Conservation (phyloP, 2,113 vertebrate species). For the Pangasianodon hypophthalmus region DNA sequence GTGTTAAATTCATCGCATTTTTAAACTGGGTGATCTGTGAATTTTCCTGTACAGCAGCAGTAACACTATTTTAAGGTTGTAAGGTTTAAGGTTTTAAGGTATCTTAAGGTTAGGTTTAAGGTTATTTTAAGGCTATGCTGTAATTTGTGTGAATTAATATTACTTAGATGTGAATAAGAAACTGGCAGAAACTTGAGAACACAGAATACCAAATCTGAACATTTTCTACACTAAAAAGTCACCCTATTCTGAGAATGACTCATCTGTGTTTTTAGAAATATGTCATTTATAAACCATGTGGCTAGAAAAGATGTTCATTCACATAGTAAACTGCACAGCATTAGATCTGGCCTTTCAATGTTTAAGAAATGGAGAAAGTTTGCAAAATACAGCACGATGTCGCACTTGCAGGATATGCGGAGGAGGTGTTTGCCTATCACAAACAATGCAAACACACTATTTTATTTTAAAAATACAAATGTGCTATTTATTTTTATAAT, state of each 20-base stretch:
- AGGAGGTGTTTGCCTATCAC: background rate
- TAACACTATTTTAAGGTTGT: background rate
- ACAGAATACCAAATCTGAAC: background rate
- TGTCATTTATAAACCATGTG: background rate
- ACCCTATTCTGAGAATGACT: background rate
- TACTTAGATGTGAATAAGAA: background rate
- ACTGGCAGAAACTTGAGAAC: background rate
- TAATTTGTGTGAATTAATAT: background rate
- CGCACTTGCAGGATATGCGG: background rate
- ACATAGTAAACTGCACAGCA: background rate
- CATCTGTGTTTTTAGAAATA: background rate
- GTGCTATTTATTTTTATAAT: background rate
- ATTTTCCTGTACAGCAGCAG: background rate
- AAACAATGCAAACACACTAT: background rate
- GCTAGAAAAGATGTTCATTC: background rate
- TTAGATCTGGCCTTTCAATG: background rate
- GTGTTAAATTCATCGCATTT: too few relatives aligned
- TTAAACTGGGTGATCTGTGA: too few relatives aligned
- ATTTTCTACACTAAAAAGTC: background rate
- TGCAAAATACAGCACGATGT: background rate
- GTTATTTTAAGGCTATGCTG: background rate
- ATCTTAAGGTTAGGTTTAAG: too few relatives aligned
- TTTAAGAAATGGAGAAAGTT: background rate
- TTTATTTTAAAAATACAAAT: background rate
- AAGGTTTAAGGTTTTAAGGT: too few relatives aligned